phyloP scores from a whole-genome alignment of 2,797 vertebrate species.

The Graptemys geographica region DNA sequence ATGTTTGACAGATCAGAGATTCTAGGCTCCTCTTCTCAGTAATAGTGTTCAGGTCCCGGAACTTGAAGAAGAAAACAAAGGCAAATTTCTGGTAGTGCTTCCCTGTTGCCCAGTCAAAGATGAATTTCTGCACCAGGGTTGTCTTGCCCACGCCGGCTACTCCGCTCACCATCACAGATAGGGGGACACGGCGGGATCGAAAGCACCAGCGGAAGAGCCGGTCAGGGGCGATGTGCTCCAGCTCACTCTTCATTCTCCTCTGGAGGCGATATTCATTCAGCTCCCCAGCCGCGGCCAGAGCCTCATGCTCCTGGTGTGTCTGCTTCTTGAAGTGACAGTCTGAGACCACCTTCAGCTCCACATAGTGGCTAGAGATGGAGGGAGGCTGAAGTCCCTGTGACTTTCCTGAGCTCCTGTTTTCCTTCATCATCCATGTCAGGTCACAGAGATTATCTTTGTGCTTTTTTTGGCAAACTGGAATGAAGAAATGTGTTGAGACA shows the following conservation, averaged over 20 bases:
- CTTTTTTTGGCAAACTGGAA: not conserved
- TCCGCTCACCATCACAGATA: slow-evolving; percentile 72
- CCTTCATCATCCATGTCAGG: not conserved
- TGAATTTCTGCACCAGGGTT: slow-evolving; percentile 78
- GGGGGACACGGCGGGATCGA: not conserved
- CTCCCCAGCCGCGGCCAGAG: not conserved
- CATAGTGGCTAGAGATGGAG: not conserved
- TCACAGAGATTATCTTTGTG: not conserved
- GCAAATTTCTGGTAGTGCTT: slow-evolving; percentile 73
- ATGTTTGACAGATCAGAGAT: slow-evolving; percentile 58
- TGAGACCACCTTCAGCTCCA: slow-evolving; percentile 4
- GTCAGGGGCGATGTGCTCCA: not conserved
- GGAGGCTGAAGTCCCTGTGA: too few relatives aligned
- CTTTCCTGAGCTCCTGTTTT: not conserved
- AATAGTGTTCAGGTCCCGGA: slow-evolving; percentile 63
- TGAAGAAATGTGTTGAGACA: not conserved
- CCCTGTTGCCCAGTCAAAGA: slow-evolving; percentile 78
- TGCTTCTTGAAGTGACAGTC: not conserved
- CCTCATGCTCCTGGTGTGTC: not conserved
- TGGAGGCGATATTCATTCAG: slow-evolving; percentile 15
- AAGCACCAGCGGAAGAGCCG: slow-evolving; percentile 40
- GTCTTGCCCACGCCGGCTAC: slow-evolving; percentile 83
- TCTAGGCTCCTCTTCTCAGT: slow-evolving; percentile 69
- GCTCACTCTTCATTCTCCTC: not conserved
- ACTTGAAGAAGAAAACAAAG: slow-evolving; percentile 76